A percentile compares a stretch with the other conserved stretches of the same genome.
These are phyloP conservation scores for Tenebrio molitor DNA, from an alignment of 1,140 invertebrate species.

Conservation along the genomic window DNA sequence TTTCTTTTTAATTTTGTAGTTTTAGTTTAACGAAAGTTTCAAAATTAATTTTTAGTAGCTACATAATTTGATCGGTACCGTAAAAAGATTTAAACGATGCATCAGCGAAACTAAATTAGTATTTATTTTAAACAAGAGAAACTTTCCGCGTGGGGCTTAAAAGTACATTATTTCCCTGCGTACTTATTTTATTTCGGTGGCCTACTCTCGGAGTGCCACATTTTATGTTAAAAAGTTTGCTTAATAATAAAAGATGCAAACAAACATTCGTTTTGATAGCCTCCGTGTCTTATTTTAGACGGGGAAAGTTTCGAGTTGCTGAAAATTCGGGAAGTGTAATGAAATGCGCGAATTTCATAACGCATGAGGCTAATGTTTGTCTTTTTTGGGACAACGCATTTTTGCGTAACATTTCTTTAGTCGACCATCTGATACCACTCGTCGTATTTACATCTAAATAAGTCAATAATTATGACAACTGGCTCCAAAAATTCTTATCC, in stretches of 20 bases:
- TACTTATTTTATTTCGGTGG: no score
- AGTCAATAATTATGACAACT: no score
- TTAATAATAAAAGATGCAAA: constrained; percentile 30
- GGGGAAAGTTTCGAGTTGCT: background rate
- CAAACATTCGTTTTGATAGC: constrained; percentile 24
- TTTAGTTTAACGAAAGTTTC: background rate
- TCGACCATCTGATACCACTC: background rate
- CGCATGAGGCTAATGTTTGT: constrained; percentile 9
- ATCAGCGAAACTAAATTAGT: background rate
- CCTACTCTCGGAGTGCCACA: constrained; percentile 15
- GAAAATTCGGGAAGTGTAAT: constrained; percentile 22
- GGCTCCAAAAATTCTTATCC: no score
- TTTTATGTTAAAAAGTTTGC: constrained; percentile 30
- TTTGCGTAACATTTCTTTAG: background rate
- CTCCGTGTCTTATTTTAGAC: constrained; percentile 10
- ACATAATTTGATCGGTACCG: no score
- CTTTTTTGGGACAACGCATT: no score
- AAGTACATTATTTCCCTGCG: no score
- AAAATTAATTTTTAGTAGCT: background rate
- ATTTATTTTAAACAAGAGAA: no score
- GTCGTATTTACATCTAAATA: constrained; percentile 1
- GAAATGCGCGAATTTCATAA: constrained; percentile 26
- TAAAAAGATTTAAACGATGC: no score
- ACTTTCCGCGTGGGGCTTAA: no score
- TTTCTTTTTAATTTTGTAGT: background rate